Evolutionary conservation across 2,888 invertebrate species (phyloP).

Genomic region (Serrognathus titanus): DNA sequence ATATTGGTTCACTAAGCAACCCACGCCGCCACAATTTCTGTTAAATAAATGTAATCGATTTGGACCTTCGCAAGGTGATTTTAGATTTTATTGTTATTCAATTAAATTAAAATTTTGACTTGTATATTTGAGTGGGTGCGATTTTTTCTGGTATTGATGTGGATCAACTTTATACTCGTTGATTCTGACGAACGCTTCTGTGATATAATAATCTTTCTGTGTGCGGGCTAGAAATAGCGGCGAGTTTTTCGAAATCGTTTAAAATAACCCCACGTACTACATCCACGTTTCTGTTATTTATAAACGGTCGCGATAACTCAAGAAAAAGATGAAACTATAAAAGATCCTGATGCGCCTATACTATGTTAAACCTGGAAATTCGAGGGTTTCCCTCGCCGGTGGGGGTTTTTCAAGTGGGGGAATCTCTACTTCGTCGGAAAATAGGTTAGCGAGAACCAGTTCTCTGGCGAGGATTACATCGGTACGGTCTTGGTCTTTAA

Average conservation of each 20-base stretch:
- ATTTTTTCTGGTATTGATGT: no score
- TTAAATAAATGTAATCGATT: no score
- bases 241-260: background rate
- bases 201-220: constrained; percentile 1
- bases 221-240: background rate
- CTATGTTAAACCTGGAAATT: constrained; percentile 14
- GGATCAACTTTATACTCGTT: no score
- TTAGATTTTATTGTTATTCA: no score
- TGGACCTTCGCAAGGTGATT: no score
- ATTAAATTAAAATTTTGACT: no score
- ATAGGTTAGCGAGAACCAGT: constrained; percentile 20
- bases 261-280: background rate
- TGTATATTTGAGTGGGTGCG: no score
- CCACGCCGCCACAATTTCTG: no score
- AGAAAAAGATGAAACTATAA: background rate
- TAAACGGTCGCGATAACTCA: background rate
- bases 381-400: constrained; percentile 14
- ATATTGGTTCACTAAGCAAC: no score
- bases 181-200: background rate
- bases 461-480: constrained; percentile 4
- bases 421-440: constrained; percentile 24
- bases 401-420: constrained; percentile 25
- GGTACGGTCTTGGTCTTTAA: background rate
- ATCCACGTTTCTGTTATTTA: background rate
- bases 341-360: background rate